phyloP scores from a whole-genome alignment of 2,888 invertebrate genomes.

The Ephialtes manifestator region DNA sequence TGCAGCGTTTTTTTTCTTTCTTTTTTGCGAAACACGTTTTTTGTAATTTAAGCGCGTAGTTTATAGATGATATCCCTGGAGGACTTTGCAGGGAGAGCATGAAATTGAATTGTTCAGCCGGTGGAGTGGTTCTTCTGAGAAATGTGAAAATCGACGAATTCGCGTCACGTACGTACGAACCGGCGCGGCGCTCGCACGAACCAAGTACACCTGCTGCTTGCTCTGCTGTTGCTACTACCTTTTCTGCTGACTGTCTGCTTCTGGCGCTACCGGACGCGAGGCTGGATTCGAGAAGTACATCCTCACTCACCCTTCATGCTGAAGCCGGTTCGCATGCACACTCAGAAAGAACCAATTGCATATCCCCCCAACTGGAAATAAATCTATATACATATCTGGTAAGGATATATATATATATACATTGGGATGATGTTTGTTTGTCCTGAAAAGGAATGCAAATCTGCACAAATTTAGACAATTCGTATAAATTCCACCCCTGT shows the following conservation, averaged over 20 bases:
- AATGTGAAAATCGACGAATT: slow-evolving; percentile 75
- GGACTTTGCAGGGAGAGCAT: neutral
- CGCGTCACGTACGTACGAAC: slow-evolving; percentile 77
- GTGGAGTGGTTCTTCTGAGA: slow-evolving; percentile 66
- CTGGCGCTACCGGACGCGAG: slow-evolving; percentile 55
- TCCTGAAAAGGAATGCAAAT: no score
- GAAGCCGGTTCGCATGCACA: slow-evolving; percentile 13
- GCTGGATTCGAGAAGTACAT: slow-evolving; percentile 23
- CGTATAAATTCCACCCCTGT: no score
- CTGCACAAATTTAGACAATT: no score
- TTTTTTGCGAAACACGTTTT: no score
- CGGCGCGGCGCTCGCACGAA: slow-evolving; percentile 63
- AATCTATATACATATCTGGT: neutral
- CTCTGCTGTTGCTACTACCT: slow-evolving; percentile 30
- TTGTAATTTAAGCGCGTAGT: neutral
- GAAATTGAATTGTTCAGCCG: slow-evolving; percentile 62
- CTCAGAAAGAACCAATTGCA: slow-evolving; percentile 25
- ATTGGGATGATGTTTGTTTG: no score
- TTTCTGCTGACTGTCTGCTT: slow-evolving; percentile 48
- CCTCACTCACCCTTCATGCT: neutral
- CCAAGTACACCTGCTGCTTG: slow-evolving; percentile 77
- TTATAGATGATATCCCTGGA: neutral
- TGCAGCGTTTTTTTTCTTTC: slow-evolving; percentile 14
- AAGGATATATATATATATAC: no score
- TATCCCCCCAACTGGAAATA: neutral